Percentiles rank a stretch among this genome's conserved stretches.
Evolutionary conservation across 2,797 vertebrate genomes (phyloP).

Genomic region (Melanotaenia pygmaea): DNA sequence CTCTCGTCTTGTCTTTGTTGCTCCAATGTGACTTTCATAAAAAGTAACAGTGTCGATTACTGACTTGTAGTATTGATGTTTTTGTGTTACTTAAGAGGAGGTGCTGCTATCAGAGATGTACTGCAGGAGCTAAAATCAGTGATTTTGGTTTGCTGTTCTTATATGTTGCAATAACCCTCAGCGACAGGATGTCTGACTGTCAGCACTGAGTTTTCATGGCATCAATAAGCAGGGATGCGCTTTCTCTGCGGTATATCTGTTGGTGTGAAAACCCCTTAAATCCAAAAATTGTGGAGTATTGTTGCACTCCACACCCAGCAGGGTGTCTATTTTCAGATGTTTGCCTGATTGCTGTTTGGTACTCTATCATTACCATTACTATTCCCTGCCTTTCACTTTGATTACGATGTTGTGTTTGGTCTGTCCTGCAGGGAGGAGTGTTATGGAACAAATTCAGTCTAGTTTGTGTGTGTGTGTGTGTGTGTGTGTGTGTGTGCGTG

Average conservation of each 20-base stretch:
- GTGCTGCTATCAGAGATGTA: not conserved
- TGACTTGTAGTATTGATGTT: not conserved
- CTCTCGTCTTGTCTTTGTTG: too few species aligned
- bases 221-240: not conserved
- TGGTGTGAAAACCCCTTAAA: not conserved
- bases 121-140: not conserved
- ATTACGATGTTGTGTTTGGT: not conserved
- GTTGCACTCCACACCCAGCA: not conserved
- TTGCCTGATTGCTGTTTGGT: conserved; percentile 3
- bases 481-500: too few species aligned
- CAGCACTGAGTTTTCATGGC: not conserved
- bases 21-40: too few species aligned
- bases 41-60: too few species aligned
- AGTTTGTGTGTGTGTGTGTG: not conserved
- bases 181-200: too few species aligned
- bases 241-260: not conserved
- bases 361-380: not conserved
- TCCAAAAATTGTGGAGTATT: not conserved
- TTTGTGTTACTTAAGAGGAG: not conserved
- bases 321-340: conserved; percentile 1
- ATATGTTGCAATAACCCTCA: too few species aligned
- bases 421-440: not conserved
- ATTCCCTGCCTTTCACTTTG: not conserved
- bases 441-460: not conserved
- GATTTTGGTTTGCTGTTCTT: too few species aligned